Conservation (phyloP, 2,113 vertebrate species). For the Charadrius vociferus region DNA sequence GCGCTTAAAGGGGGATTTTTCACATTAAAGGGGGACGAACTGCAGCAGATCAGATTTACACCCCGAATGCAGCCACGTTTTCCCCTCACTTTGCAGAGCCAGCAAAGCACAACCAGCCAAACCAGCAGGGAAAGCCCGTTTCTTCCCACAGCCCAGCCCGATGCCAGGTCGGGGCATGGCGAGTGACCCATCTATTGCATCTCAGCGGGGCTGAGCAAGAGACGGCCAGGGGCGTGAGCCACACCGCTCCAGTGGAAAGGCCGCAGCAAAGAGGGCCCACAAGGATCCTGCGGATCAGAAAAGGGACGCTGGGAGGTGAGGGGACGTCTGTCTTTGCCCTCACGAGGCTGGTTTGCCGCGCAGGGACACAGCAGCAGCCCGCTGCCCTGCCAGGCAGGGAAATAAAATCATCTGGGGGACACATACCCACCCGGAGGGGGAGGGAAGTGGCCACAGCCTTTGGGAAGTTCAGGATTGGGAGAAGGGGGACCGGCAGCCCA, state of each 20-base stretch:
- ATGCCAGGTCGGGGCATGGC: rapidly evolving
- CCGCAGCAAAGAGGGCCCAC: background rate
- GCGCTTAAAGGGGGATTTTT: background rate
- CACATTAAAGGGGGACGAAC: background rate
- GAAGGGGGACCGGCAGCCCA: background rate
- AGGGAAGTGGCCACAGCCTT: background rate
- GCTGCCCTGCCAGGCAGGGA: background rate
- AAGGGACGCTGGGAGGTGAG: background rate
- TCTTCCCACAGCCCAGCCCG: background rate
- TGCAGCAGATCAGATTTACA: background rate
- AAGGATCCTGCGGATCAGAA: background rate
- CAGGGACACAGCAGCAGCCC: background rate
- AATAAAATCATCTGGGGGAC: background rate
- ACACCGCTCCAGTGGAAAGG: background rate
- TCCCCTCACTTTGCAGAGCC: background rate
- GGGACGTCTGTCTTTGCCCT: background rate
- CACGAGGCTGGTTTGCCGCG: rapidly evolving
- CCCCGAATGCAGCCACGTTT: rapidly evolving
- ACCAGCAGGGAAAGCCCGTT: background rate
- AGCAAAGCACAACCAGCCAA: background rate
- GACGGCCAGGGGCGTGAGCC: background rate
- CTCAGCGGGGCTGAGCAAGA: background rate
- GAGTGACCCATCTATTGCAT: rapidly evolving
- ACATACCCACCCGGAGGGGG: background rate
- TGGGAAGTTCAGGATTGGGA: background rate